Percentiles rank a stretch among this genome's conserved stretches.
Conservation (phyloP, 2,113 vertebrate genomes). For the Anser cygnoides region DNA sequence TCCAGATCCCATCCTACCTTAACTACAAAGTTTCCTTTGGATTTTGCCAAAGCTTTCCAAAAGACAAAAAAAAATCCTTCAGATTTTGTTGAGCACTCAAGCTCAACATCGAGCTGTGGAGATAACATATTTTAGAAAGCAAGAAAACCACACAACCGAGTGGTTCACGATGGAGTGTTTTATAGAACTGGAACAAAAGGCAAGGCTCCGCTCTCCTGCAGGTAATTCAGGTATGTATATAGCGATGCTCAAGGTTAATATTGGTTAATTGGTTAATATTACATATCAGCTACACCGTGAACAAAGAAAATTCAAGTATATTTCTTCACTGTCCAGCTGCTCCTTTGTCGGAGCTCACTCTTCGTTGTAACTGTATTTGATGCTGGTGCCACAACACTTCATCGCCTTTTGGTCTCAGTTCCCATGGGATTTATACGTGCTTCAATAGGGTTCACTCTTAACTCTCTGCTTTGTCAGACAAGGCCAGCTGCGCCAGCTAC, state of each 20-base stretch:
- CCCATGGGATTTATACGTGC: background rate
- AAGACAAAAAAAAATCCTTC: background rate
- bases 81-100: background rate
- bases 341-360: background rate
- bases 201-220: rapidly evolving
- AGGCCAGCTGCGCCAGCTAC: background rate
- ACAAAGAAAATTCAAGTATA: background rate
- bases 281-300: background rate
- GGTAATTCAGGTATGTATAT: background rate
- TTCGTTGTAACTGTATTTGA: background rate
- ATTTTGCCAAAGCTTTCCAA: background rate
- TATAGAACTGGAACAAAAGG: background rate
- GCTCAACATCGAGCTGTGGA: background rate
- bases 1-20: background rate
- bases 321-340: background rate
- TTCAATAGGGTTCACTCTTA: background rate
- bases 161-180: background rate
- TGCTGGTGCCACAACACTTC: background rate
- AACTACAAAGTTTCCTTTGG: background rate
- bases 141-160: background rate
- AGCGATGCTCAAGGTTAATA: background rate
- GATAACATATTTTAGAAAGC: background rate
- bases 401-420: background rate
- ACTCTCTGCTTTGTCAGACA: background rate
- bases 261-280: background rate